Base-by-base conservation (phyloP, 1,140 invertebrate species). In the Rhagoletis pomonella region DNA sequence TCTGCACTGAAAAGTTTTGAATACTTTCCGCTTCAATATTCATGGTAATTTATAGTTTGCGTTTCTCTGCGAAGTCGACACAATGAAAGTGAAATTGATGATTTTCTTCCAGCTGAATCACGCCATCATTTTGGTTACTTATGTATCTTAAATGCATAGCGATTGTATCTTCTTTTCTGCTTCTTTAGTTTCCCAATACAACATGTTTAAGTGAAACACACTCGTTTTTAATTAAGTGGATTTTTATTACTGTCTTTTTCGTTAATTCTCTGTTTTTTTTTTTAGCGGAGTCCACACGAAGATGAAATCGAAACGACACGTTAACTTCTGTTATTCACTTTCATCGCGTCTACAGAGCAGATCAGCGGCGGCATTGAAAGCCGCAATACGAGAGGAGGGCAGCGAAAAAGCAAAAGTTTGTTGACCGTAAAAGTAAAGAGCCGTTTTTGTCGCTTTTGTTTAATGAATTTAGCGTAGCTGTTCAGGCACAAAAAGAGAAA, bases 321-420 rank as follows among this genome's bases (percentile, higher is more conserved):
- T 4, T 19, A 55, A 17, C 73, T 81, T 55, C 64, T 29, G 3
- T 29, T 29, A 55, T 81, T 81, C 73, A 81, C 73, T 81, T 81
- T 81, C 73, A 55, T 55, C 47, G 47, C 14, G 47, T 81, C n/a
- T 1, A 81, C n/a, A 29, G 7, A 81, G 47, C 50, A 55, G 47
- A 81, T 55, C 44, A 81, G n/a, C n/a, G 50, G 64, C 39, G 4
- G 64, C 9, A 50, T 77, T 14, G 69, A 47, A 81, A 81, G 73
- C n/a, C 10, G n/a, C 6, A 81, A 7, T 19, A 19, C 3, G 3
- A 81, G 60, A 4, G n/a, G 4, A 62, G 60, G 12, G 12, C 9
- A 62, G 60, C 60, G 47, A 81, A 44, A 47, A 81, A 55, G 44
- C n/a, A 81, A 81, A 81, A 81, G 73, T 81, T 81, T 58, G 55